Evolutionary conservation across 2,797 vertebrate species (phyloP), one percentile per base, ranked within the genome.

Genomic region (Cuniculus paca): DNA sequence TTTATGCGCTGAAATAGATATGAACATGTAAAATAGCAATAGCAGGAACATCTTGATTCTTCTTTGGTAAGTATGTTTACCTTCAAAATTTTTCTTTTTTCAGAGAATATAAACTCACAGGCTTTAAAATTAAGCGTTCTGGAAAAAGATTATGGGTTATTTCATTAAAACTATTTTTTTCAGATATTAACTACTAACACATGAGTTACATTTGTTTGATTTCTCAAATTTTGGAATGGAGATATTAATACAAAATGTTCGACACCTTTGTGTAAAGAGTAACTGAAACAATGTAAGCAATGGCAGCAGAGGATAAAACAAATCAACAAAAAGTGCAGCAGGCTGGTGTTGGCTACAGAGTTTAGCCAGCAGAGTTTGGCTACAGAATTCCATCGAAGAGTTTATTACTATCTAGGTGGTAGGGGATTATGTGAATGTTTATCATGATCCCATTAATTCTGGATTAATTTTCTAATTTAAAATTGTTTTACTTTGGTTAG

Each of bases 81-180:
- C 45, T 82, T 60, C 28, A 89, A 77, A 87, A 75, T 78, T 48
- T 20, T 14, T 86, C 12, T 54, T 65, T 78, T 78, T 60, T 72
- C 19, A 91, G 26, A 34, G 2, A 83, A 31, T 85, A 1, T 56
- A 78, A 72, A 54, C 5, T 54, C 52, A 89, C 84, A 93, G 3
- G 20, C 36, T 91, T 95, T 11, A 87, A 97, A 91, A 80, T 31
- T 83, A 70, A 90, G 31, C 34, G 68, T 78, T 77, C 82, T 84
- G 31, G 4, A 45, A 24, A 22, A 24, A 1, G 4, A 92, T 90
- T 39, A 42, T 65, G 11, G 16, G 87, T 86, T 86, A 79, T 81
- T 72, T 92, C 20, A 91, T 88, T 88, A 91, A 82, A 61, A 61
- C 6, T 72, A 10, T 65, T 14, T 96, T 96, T 87, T 22, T 16